Evolutionary conservation across 1,140 invertebrate species (phyloP).

Genomic region (Propsilocerus akamusi): DNA sequence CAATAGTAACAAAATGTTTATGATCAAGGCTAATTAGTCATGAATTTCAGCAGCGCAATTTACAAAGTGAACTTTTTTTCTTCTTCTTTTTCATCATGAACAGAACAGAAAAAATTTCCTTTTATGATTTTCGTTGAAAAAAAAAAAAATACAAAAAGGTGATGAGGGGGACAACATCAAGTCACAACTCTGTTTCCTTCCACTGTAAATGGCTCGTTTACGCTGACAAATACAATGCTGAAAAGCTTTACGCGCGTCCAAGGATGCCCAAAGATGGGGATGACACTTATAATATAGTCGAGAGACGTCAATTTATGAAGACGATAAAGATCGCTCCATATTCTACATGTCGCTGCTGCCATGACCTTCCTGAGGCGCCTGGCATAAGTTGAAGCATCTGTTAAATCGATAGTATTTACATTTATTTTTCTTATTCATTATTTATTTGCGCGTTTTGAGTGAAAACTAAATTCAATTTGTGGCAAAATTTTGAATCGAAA

Average conservation of each 20-base stretch:
- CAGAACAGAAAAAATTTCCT: background rate
- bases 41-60: too few species aligned
- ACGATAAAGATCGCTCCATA: constrained; percentile 1
- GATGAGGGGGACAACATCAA: background rate
- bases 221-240: too few species aligned
- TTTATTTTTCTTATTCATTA: background rate
- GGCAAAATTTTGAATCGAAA: background rate
- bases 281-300: background rate
- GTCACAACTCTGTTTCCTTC: background rate
- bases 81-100: background rate
- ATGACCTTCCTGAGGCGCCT: background rate
- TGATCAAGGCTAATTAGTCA: constrained; percentile 1
- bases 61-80: background rate
- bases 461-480: background rate
- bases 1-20: background rate
- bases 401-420: background rate
- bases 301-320: background rate
- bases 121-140: background rate
- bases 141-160: background rate
- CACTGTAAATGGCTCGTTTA: too few species aligned
- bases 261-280: background rate
- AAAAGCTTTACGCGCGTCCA: background rate
- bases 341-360: background rate
- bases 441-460: background rate
- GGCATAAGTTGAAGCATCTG: background rate